A percentile compares a stretch with the other conserved stretches of the same genome.
Evolutionary conservation across 2,113 vertebrate genomes (phyloP).

Genomic region (Plecotus auritus): DNA sequence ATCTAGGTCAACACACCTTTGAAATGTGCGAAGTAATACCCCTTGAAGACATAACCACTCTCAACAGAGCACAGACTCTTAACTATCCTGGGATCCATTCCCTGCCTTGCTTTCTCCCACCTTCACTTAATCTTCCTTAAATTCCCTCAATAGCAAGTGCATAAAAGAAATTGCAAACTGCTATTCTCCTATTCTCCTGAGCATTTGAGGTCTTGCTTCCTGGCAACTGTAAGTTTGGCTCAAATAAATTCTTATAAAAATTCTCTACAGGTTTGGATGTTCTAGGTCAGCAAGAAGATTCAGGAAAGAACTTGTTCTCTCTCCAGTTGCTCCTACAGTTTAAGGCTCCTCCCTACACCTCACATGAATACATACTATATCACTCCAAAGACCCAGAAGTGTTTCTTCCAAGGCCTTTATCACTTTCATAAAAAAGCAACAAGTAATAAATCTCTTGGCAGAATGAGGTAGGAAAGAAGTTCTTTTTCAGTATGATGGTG

Average conservation of each 20-base stretch:
- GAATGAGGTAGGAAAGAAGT: constrained; percentile 9
- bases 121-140: not conserved
- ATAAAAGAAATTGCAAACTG: not conserved
- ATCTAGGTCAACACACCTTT: not conserved
- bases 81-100: not conserved
- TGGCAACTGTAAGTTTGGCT: not conserved
- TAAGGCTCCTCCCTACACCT: constrained; percentile 18
- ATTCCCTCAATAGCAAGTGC: not conserved
- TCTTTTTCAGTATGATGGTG: constrained; percentile 39
- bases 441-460: constrained; percentile 41
- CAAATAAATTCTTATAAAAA: not conserved
- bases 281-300: not conserved
- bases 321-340: not conserved
- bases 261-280: not conserved
- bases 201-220: not conserved
- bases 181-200: not conserved
- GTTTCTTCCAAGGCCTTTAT: not conserved
- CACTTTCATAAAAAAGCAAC: not conserved
- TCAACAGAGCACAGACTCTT: not conserved
- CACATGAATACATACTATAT: not conserved
- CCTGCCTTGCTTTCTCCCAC: not conserved
- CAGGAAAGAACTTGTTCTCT: constrained; percentile 1
- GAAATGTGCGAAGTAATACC: not conserved
- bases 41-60: not conserved
- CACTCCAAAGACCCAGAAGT: not conserved